Base-by-base conservation (phyloP, 1,140 invertebrate species). In the Ladona fulva region DNA sequence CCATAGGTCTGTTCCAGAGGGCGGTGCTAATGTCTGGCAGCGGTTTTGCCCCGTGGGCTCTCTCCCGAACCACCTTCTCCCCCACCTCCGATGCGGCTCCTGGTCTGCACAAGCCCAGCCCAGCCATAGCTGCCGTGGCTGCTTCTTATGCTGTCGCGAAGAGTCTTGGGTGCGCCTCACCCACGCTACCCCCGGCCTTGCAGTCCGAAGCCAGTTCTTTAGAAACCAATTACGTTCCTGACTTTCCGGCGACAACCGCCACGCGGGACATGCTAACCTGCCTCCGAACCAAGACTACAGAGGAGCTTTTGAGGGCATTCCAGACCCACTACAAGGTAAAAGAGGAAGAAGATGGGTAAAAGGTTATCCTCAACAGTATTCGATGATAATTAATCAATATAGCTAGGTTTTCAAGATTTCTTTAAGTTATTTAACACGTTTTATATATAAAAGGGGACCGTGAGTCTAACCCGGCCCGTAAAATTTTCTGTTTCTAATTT, bases 21-120 rank as follows among this genome's bases (percentile, higher is more conserved):
- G 88, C 88, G 0, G 89, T 95, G 52, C 83, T 94, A 11, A 92
- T 93, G 87, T 92, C 91, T 42, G 92, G 92, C 0, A 91, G 91
- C 24, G 88, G 91, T 0, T 81, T 91, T 3, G 86, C 88, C 78
- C 87, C 87, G 16, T 92, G 88, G 91, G 52, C 52, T 19, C 52
- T 66, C 52, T 88, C 88, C 0, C 82, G 88, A 14, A 16, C 16
- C 16, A 22, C 14, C 52, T 66, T 66, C 52, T 66, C 52, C 16
- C n/a, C 52, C 5, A 19, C 52, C 52, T 16, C 52, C 52, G 16
- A 22, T 16, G 52, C 1, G 5, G 52, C 16, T 5, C 86, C 89
- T 1, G 52, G 52, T 66, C 29, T 37, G 29, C 29, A 37, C 3
- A 37, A 37, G 29, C 29, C 29, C 29, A 37, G 29, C 29, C 29